These are phyloP conservation scores for Cinclus cinclus DNA, from an alignment of 2,113 vertebrate species.

Conservation along the genomic window DNA sequence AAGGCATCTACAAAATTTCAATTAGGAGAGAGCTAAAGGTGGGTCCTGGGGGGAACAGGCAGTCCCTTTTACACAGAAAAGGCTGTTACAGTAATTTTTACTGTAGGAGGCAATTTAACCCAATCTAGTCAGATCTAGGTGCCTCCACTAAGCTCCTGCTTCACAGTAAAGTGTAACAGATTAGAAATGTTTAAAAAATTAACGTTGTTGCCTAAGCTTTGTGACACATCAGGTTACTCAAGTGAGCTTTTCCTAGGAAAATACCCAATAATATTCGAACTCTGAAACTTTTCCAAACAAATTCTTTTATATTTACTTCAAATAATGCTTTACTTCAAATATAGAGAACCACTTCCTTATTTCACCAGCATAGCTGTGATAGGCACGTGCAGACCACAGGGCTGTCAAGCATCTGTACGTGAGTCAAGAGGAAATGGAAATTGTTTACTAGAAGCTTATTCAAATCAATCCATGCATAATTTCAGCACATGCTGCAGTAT, in stretches of 20 bases:
- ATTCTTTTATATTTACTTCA: neutral
- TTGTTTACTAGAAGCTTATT: neutral
- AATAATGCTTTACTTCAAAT: neutral
- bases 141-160: neutral
- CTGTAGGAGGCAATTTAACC: neutral
- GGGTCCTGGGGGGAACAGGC: neutral
- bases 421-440: neutral
- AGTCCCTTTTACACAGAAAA: neutral
- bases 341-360: neutral
- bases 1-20: neutral
- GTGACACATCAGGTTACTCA: neutral
- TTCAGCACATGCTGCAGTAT: neutral
- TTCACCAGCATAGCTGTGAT: neutral
- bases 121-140: neutral
- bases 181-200: neutral
- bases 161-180: neutral
- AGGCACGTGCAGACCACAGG: neutral
- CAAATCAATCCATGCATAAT: too few relatives aligned
- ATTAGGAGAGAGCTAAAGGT: neutral
- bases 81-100: neutral
- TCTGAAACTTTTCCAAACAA: neutral
- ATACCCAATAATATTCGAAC: neutral
- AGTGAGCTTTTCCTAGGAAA: neutral
- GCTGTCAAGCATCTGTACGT: neutral
- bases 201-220: neutral